Base-by-base conservation (phyloP, 2,888 invertebrate species). In the Oxycera nigricornis region DNA sequence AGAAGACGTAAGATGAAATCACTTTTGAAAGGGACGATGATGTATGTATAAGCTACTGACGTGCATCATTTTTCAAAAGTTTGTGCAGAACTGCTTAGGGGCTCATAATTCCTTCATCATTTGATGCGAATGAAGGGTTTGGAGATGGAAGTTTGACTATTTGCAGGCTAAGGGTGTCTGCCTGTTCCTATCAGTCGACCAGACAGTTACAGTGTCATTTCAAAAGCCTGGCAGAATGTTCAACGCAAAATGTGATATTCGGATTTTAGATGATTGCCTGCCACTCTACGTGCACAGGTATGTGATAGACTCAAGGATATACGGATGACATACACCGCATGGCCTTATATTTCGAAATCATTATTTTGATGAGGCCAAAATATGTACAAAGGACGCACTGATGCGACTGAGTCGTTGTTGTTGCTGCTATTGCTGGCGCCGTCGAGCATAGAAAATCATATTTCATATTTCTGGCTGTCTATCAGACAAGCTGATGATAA, bases 11-110 rank as follows among this genome's bases (percentile, higher is more conserved):
- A 14, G 46, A 46, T 7, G 35, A 35, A 11, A 35, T 6, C 46
- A 14, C 11, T 17, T 14, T 3, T 2, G 46, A 46, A 3, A 11
- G 3, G n/a, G 46, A 11, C 46, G 17, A 46, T 46, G 46, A 46
- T 46, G 46, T n/a, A 59, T 59, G 17, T 59, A 59, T 59, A 59
- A 17, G 59, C 59, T 59, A 2, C 30, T 59, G 30, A 28, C 59
- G 30, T 24, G 30, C 30, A 59, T 59, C 59, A 59, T 59, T 46
- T 46, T 17, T 46, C 46, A 46, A 46, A 46, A 46, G 46, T 46
- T 17, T 14, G 14, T n/a, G 14, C 14, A 11, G 46, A 46, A 46
- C 17, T n/a, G n/a, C n/a, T n/a, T 46, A 14, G 46, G 6, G 35
- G 6, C 35, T 2, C 46, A 46, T 46, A 2, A 14, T 17, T 14